These are phyloP conservation scores for Phortica okadai DNA, from an alignment of 2,888 invertebrate genomes.

Conservation along the genomic window DNA sequence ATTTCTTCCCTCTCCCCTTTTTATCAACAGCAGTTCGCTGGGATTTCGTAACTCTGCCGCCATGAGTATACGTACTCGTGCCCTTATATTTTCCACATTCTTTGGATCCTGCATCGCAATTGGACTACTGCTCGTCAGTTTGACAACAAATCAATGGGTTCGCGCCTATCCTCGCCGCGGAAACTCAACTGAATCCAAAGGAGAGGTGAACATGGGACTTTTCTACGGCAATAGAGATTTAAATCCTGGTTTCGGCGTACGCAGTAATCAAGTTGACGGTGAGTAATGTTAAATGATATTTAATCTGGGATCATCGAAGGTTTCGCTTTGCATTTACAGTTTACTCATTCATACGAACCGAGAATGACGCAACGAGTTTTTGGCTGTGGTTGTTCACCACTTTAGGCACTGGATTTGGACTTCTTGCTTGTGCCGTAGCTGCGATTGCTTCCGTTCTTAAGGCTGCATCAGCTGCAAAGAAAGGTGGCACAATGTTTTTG, in stretches of 20 bases:
- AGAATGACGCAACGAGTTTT: constrained; percentile 73
- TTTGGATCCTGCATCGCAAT: constrained; percentile 85
- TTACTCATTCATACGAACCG: constrained; percentile 69
- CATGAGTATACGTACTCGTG: constrained; percentile 83
- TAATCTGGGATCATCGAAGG: neutral
- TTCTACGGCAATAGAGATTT: constrained; percentile 91
- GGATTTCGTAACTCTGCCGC: constrained; percentile 43
- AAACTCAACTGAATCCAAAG: constrained; percentile 78
- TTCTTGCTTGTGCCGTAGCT: constrained; percentile 74
- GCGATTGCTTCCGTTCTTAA: constrained; percentile 75
- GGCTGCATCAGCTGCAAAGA: constrained; percentile 75
- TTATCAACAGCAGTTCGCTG: no score
- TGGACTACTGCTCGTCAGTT: constrained; percentile 83
- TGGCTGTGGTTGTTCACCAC: constrained; percentile 75
- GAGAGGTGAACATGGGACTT: constrained; percentile 88
- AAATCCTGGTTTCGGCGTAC: constrained; percentile 88
- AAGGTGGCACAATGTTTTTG: constrained; percentile 72
- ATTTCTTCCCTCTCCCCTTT: neutral
- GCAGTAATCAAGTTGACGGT: constrained; percentile 87
- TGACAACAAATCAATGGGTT: constrained; percentile 88
- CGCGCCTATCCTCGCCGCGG: constrained; percentile 81
- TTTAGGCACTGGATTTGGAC: constrained; percentile 74
- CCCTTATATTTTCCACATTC: constrained; percentile 86
- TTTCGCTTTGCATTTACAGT: constrained; percentile 54
- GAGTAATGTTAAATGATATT: constrained; percentile 56